A percentile compares a stretch with the other conserved stretches of the same genome.
Conservation (phyloP, 2,888 invertebrate genomes). For the Melinopterus prodromus region DNA sequence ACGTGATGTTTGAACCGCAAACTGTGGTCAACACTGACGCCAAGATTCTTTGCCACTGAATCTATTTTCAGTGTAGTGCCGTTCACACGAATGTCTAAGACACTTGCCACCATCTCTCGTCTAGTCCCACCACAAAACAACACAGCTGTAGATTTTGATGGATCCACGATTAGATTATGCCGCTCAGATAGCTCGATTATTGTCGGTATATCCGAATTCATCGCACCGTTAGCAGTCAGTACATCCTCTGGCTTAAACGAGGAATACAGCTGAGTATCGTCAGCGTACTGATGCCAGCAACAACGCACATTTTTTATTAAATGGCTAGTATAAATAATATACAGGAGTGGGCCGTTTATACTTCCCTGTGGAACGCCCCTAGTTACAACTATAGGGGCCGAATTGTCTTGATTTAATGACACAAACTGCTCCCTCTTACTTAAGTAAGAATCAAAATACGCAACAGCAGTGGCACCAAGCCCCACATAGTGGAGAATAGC, state of each 20-base stretch:
- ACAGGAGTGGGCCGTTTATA: constrained; percentile 9
- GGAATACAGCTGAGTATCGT: constrained; percentile 9
- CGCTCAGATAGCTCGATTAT: background rate
- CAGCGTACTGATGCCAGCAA: constrained; percentile 5
- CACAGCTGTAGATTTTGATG: background rate
- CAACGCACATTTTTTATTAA: background rate
- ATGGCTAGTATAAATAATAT: constrained; percentile 1
- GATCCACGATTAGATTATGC: background rate
- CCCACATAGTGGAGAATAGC: background rate
- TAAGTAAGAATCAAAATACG: background rate
- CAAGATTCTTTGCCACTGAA: background rate
- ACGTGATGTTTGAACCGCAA: background rate
- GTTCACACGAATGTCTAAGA: background rate
- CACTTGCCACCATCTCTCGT: background rate
- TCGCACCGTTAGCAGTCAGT: background rate
- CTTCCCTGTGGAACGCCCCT: background rate
- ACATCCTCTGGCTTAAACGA: background rate
- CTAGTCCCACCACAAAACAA: background rate
- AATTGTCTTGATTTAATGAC: background rate
- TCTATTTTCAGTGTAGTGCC: background rate
- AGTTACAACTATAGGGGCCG: background rate
- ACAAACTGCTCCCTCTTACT: background rate
- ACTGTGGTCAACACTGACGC: background rate
- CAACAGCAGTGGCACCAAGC: background rate
- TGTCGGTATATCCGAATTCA: background rate